Percentiles rank a stretch among this genome's conserved stretches.
phyloP scores from a whole-genome alignment of 2,888 invertebrate genomes.

The Amiota communis region DNA sequence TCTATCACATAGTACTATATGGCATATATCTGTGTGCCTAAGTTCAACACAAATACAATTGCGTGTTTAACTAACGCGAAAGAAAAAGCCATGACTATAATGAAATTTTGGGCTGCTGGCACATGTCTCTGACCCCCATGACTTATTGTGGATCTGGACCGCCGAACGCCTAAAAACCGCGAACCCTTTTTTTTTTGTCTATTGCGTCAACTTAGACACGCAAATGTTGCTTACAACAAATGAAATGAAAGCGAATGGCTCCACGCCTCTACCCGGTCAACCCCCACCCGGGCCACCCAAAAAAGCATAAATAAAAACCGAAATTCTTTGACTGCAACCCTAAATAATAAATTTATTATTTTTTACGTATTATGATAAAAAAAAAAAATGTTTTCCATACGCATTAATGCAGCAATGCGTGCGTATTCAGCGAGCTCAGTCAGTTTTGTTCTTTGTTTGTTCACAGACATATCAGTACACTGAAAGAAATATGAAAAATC shows the following conservation, averaged over 20 bases:
- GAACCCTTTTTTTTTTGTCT: conserved; percentile 17
- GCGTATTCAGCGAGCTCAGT: neutral
- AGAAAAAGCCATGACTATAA: neutral
- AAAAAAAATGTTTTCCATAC: conserved; percentile 4
- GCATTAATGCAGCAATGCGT: conserved; percentile 29
- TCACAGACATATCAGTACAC: too few species aligned
- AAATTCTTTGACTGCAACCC: conserved; percentile 13
- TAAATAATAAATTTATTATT: conserved; percentile 4
- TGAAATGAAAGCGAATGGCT: neutral
- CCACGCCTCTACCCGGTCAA: neutral
- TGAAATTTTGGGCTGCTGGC: conserved; percentile 10
- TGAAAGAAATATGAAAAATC: too few species aligned
- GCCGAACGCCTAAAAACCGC: too few species aligned
- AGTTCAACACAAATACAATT: too few species aligned
- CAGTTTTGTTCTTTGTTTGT: too few species aligned
- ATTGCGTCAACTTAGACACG: conserved; percentile 6
- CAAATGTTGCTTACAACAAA: conserved; percentile 14
- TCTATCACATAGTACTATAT: neutral
- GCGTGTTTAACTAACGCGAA: too few species aligned
- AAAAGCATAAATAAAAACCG: neutral
- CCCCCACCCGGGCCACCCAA: neutral
- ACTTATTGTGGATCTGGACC: too few species aligned
- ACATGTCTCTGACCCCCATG: neutral
- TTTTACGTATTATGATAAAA: neutral
- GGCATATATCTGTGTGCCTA: neutral